Evolutionary conservation across 2,797 vertebrate genomes (phyloP).

Genomic region (Molossus molossus): DNA sequence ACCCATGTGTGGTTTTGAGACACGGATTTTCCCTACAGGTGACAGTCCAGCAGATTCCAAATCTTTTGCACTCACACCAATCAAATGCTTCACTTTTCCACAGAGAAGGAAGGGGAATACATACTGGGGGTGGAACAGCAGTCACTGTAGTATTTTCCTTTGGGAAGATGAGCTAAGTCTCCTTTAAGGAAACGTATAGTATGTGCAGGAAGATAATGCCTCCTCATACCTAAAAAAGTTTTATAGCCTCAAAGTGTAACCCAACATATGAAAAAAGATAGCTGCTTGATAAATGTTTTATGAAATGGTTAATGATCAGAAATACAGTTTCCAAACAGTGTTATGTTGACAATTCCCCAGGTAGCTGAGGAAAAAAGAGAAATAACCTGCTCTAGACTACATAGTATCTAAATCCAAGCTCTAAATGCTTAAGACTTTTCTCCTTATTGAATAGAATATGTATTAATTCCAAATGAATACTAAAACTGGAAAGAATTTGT

Average conservation of each 20-base stretch:
- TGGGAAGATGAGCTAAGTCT: not conserved
- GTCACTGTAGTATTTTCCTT: not conserved
- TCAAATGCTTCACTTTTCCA: not conserved
- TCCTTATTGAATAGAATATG: not conserved
- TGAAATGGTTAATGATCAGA: not conserved
- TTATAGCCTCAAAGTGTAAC: not conserved
- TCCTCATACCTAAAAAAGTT: not conserved
- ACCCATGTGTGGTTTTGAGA: not conserved
- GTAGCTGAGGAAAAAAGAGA: not conserved
- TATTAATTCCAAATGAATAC: not conserved
- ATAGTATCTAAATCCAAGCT: not conserved
- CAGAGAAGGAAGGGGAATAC: not conserved
- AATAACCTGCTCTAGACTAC: not conserved
- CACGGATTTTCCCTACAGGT: not conserved
- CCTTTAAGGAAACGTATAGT: not conserved
- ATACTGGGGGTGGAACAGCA: not conserved
- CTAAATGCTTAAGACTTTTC: not conserved
- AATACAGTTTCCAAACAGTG: not conserved
- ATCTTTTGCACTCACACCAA: not conserved
- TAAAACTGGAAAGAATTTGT: not conserved
- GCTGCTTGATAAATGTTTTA: not conserved
- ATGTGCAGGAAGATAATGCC: not conserved
- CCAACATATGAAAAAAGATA: not conserved
- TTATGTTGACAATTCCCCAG: slow-evolving; percentile 1
- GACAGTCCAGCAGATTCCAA: not conserved